These are phyloP conservation scores for Drosophila prostipennis DNA, from an alignment of 2,888 invertebrate genomes.

Conservation along the genomic window DNA sequence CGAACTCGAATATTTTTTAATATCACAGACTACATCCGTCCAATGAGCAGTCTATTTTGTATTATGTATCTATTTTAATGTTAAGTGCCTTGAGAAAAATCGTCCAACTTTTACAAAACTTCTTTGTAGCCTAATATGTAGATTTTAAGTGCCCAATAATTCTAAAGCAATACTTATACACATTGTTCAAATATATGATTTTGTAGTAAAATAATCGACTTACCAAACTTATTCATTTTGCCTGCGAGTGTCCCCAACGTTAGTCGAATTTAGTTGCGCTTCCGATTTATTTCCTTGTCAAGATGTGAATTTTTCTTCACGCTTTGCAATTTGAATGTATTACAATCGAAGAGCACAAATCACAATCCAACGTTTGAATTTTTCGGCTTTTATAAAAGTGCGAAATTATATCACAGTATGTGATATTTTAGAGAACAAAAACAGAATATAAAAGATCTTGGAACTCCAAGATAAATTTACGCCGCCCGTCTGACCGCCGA, in stretches of 20 bases:
- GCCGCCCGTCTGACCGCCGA: slow-evolving; percentile 62
- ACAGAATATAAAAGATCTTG: slow-evolving; percentile 58
- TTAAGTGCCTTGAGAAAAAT: slow-evolving; percentile 60
- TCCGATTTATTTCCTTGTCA: background rate
- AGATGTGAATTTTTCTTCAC: slow-evolving; percentile 19
- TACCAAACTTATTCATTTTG: slow-evolving; percentile 73
- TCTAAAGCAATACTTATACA: slow-evolving; percentile 28
- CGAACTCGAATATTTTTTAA: slow-evolving; percentile 46
- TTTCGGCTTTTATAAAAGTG: slow-evolving; percentile 44
- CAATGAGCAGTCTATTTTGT: slow-evolving; percentile 51
- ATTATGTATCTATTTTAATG: slow-evolving; percentile 44
- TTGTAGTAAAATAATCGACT: slow-evolving; percentile 41
- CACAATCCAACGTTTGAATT: slow-evolving; percentile 32
- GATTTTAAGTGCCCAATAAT: slow-evolving; percentile 35
- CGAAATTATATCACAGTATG: slow-evolving; percentile 43
- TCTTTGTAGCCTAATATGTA: slow-evolving; percentile 48
- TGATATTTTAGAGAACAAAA: slow-evolving; percentile 48
- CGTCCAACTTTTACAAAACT: slow-evolving; percentile 29
- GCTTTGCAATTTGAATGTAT: slow-evolving; percentile 36
- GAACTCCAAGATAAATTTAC: slow-evolving; percentile 61
- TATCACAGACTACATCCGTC: slow-evolving; percentile 57
- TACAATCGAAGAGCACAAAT: slow-evolving; percentile 26
- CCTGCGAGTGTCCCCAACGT: slow-evolving; percentile 2
- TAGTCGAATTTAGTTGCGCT: slow-evolving; percentile 8
- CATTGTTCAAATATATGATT: slow-evolving; percentile 42